Percentiles rank a stretch among this genome's conserved stretches.
Conservation (phyloP, 2,888 invertebrate species). For the Aphodius granarius region DNA sequence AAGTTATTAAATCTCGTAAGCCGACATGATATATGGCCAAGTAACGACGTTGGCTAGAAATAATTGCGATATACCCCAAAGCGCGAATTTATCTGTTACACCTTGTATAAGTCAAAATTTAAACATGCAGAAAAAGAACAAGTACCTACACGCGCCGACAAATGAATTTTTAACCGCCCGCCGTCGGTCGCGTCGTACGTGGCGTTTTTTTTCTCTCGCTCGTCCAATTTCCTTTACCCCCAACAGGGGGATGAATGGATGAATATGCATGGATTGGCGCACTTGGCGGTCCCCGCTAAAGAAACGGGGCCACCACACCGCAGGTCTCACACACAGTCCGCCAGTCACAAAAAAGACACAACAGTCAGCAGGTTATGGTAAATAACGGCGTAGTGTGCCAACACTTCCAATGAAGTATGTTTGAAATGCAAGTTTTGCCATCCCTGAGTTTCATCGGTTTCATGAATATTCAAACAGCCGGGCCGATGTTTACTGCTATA, state of each 20-base stretch:
- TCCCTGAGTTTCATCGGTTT: constrained; percentile 29
- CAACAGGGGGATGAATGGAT: neutral
- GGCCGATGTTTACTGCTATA: neutral
- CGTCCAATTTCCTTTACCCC: neutral
- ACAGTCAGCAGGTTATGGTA: constrained; percentile 20
- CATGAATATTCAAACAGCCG: constrained; percentile 23
- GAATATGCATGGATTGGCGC: neutral
- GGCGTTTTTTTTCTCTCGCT: neutral
- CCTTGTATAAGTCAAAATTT: neutral
- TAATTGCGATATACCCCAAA: constrained; percentile 2
- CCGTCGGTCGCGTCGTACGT: too few species aligned
- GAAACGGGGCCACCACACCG: neutral
- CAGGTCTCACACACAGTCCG: neutral
- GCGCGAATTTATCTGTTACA: neutral
- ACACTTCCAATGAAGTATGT: constrained; percentile 26
- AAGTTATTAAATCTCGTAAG: neutral
- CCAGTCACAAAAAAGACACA: constrained; percentile 7
- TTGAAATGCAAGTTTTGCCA: constrained; percentile 33
- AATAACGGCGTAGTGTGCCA: constrained; percentile 12
- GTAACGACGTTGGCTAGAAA: neutral
- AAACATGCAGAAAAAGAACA: neutral
- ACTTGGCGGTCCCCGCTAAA: neutral
- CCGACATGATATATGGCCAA: neutral
- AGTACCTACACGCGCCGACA: neutral
- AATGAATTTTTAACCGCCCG: neutral